Evolutionary conservation across 1,140 invertebrate genomes (phyloP).

Genomic region (Ridgeia piscesae): DNA sequence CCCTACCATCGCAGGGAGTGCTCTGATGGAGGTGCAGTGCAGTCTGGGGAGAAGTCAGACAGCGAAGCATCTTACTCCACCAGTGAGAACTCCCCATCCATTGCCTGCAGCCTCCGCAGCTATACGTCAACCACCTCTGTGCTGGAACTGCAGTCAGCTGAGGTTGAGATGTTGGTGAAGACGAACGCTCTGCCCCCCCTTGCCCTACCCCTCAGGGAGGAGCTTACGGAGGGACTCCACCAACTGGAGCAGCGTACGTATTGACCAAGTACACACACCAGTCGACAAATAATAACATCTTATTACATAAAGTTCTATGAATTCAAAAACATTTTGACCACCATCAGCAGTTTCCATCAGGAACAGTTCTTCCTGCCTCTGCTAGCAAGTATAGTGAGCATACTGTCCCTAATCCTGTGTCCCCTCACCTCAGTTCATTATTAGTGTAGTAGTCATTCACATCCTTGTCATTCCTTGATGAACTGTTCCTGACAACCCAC

Average conservation of each 20-base stretch:
- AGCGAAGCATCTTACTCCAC: slow-evolving; percentile 8
- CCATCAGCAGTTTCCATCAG: too few relatives aligned
- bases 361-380: too few relatives aligned
- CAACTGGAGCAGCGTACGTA: slow-evolving; percentile 41
- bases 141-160: slow-evolving; percentile 24
- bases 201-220: slow-evolving; percentile 25
- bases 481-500: too few relatives aligned
- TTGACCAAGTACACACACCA: neutral
- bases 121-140: slow-evolving; percentile 33
- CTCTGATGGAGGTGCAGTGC: neutral
- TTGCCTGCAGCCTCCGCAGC: neutral
- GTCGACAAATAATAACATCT: too few relatives aligned
- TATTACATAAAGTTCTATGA: too few relatives aligned
- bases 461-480: too few relatives aligned
- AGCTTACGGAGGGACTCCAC: slow-evolving; percentile 35
- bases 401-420: too few relatives aligned
- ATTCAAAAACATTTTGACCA: too few relatives aligned
- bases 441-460: too few relatives aligned
- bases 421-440: too few relatives aligned
- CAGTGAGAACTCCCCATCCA: neutral
- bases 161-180: slow-evolving; percentile 25
- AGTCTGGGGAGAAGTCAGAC: neutral
- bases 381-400: too few relatives aligned
- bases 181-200: slow-evolving; percentile 28
- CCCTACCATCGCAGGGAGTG: neutral